Evolutionary conservation across 2,888 invertebrate species (phyloP).

Genomic region (Cataglyphis albicans): DNA sequence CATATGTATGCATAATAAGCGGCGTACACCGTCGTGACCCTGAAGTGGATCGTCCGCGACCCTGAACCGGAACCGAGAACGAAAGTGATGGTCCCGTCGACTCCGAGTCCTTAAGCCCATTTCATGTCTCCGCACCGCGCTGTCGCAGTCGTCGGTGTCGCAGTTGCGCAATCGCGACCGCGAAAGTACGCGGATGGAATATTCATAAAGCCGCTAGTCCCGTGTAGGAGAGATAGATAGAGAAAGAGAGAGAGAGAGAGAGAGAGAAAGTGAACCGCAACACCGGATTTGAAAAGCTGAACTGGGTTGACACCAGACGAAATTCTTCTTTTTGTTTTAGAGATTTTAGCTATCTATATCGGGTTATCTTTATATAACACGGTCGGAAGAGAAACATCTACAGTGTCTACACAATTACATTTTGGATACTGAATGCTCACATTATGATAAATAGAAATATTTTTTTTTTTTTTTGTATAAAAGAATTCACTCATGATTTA

Average conservation of each 20-base stretch:
- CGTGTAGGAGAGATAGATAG: not conserved
- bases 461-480: not conserved
- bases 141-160: not conserved
- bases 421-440: not conserved
- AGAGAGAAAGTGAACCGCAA: slow-evolving; percentile 13
- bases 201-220: slow-evolving; percentile 63
- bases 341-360: not conserved
- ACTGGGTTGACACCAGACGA: not conserved
- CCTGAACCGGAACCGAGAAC: slow-evolving; percentile 81
- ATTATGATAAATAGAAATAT: not conserved
- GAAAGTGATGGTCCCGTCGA: slow-evolving; percentile 78
- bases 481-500: not conserved
- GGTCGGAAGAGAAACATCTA: not conserved
- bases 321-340: not conserved
- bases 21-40: slow-evolving; percentile 63
- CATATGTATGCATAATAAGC: not conserved
- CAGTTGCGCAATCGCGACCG: slow-evolving; percentile 71
- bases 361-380: not conserved
- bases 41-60: slow-evolving; percentile 75
- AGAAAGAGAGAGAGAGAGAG: not conserved
- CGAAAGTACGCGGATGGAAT: slow-evolving; percentile 75
- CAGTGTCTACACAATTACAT: not conserved
- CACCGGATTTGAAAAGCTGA: not conserved
- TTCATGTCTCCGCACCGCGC: slow-evolving; percentile 44
- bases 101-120: slow-evolving; percentile 61